phyloP scores from a whole-genome alignment of 2,888 invertebrate species.

The Phortica okadai region DNA sequence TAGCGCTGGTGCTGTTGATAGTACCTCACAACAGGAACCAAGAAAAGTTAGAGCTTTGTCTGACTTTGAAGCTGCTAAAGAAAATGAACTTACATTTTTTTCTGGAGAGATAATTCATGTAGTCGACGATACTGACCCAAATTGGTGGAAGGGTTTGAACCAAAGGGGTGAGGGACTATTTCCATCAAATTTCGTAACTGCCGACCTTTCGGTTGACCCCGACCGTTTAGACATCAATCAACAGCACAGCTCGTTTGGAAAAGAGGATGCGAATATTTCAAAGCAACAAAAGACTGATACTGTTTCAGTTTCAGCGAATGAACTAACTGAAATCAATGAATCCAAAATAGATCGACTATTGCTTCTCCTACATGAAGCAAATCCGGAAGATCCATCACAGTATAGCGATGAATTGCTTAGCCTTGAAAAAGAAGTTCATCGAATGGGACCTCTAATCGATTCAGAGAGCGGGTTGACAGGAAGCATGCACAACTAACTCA shows the following conservation, averaged over 20 bases:
- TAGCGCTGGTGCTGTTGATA: slow-evolving; percentile 41
- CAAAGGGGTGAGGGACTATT: slow-evolving; percentile 96
- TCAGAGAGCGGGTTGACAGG: slow-evolving; percentile 92
- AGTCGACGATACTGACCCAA: slow-evolving; percentile 94
- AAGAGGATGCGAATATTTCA: slow-evolving; percentile 79
- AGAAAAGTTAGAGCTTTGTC: slow-evolving; percentile 95
- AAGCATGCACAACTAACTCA: slow-evolving; percentile 94
- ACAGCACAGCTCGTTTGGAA: slow-evolving; percentile 79
- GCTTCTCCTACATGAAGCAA: slow-evolving; percentile 93
- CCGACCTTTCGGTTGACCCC: slow-evolving; percentile 88
- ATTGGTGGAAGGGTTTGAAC: slow-evolving; percentile 99
- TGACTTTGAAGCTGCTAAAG: slow-evolving; percentile 99
- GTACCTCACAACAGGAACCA: slow-evolving; percentile 76
- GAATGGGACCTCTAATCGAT: slow-evolving; percentile 96
- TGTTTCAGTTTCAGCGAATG: slow-evolving; percentile 66
- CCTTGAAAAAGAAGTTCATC: slow-evolving; percentile 81
- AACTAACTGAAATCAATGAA: slow-evolving; percentile 86
- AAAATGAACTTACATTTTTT: slow-evolving; percentile 97
- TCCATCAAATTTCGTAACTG: slow-evolving; percentile 99
- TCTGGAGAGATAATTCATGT: slow-evolving; percentile 96
- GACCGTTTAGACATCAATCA: slow-evolving; percentile 80
- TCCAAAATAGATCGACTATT: slow-evolving; percentile 90
- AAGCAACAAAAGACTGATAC: slow-evolving; percentile 76
- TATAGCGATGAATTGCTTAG: slow-evolving; percentile 76
- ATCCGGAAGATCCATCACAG: slow-evolving; percentile 88